Conservation (phyloP, 2,113 vertebrate genomes). For the Bungarus multicinctus region DNA sequence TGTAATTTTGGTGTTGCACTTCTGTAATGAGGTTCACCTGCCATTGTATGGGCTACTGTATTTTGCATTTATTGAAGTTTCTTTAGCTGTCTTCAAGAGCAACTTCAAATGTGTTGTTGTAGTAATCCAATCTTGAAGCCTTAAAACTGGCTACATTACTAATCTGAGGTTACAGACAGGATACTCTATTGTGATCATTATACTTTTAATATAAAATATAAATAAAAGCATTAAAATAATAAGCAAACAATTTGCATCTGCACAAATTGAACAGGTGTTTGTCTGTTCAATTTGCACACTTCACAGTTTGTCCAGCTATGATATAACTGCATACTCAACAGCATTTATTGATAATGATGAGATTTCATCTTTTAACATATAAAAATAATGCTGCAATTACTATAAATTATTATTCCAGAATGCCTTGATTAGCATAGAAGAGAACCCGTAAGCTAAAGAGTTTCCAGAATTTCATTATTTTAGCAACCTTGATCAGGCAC, state of each 20-base stretch:
- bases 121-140: neutral
- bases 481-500: neutral
- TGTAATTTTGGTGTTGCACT: neutral
- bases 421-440: neutral
- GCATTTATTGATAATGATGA: neutral
- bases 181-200: neutral
- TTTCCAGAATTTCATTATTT: neutral
- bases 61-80: neutral
- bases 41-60: neutral
- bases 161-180: conserved; percentile 5
- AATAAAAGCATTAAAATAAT: conserved; percentile 15
- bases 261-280: neutral
- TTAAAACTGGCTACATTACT: conserved; percentile 22
- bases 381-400: neutral
- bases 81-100: neutral
- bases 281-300: neutral
- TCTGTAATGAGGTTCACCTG: neutral
- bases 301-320: neutral
- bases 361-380: neutral
- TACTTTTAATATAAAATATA: conserved; percentile 42
- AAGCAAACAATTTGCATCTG: neutral
- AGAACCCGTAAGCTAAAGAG: neutral
- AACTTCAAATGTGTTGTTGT: neutral
- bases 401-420: neutral
- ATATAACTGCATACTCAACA: neutral